Conservation (phyloP, 2,113 vertebrate genomes). For the Strix uralensis region DNA sequence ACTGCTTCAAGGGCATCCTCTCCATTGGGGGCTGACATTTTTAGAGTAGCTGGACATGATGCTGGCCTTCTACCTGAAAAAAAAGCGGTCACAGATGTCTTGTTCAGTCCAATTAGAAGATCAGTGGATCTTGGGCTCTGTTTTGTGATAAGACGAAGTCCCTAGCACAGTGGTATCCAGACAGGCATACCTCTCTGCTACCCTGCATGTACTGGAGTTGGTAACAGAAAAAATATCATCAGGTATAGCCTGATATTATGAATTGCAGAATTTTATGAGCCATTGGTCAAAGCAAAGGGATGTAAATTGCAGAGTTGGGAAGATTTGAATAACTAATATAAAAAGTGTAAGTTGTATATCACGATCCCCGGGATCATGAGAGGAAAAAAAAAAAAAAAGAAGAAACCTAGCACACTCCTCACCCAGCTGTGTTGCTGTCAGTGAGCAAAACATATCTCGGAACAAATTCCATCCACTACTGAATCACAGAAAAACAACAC, state of each 20-base stretch:
- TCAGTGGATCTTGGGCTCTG: not conserved
- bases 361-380: not conserved
- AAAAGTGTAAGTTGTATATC: not conserved
- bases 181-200: not conserved
- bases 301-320: not conserved
- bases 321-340: not conserved
- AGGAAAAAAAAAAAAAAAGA: not conserved
- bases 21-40: not conserved
- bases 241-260: not conserved
- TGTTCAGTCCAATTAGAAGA: not conserved
- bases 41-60: not conserved
- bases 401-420: not conserved
- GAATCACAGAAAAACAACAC: not conserved
- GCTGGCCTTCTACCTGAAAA: not conserved
- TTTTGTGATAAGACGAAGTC: not conserved
- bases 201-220: not conserved
- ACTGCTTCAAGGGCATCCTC: not conserved
- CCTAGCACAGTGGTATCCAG: not conserved
- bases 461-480: not conserved
- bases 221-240: not conserved
- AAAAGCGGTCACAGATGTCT: not conserved
- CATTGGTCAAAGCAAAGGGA: not conserved
- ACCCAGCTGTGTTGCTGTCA: not conserved
- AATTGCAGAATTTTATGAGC: not conserved
- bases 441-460: not conserved